These are phyloP conservation scores for Mythimna ferrago DNA, from an alignment of 2,888 invertebrate species.

Conservation along the genomic window DNA sequence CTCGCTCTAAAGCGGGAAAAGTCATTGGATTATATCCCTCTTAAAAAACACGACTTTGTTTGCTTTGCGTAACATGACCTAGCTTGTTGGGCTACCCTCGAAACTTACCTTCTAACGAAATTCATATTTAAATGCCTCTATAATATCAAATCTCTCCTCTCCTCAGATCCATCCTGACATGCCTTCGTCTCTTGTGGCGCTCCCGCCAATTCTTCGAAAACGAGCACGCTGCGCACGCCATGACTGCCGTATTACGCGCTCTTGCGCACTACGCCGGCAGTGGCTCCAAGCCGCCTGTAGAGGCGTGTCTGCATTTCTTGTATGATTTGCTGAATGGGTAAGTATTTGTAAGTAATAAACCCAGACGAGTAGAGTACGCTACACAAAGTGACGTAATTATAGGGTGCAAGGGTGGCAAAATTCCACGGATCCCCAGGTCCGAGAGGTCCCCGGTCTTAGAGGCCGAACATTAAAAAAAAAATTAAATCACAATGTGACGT, in stretches of 20 bases:
- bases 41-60: too few species aligned
- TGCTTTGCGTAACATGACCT: too few species aligned
- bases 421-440: too few species aligned
- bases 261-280: not conserved
- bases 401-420: too few species aligned
- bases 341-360: slow-evolving; percentile 71
- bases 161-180: slow-evolving; percentile 77
- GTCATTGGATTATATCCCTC: too few species aligned
- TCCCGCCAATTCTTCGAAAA: slow-evolving; percentile 79
- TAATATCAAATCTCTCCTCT: not conserved
- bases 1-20: too few species aligned
- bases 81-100: not conserved
- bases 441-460: too few species aligned
- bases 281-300: not conserved
- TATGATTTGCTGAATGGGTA: slow-evolving; percentile 68
- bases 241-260: slow-evolving; percentile 72
- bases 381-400: not conserved
- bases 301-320: not conserved
- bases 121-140: too few species aligned
- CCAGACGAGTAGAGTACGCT: not conserved
- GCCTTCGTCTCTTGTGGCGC: slow-evolving; percentile 80
- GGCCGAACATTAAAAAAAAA: too few species aligned
- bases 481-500: too few species aligned
- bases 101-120: not conserved
- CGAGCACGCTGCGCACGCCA: slow-evolving; percentile 82